Evolutionary conservation across 1,140 invertebrate genomes (phyloP), one percentile per base, ranked within the genome.

Genomic region (Drosophila dunni): DNA sequence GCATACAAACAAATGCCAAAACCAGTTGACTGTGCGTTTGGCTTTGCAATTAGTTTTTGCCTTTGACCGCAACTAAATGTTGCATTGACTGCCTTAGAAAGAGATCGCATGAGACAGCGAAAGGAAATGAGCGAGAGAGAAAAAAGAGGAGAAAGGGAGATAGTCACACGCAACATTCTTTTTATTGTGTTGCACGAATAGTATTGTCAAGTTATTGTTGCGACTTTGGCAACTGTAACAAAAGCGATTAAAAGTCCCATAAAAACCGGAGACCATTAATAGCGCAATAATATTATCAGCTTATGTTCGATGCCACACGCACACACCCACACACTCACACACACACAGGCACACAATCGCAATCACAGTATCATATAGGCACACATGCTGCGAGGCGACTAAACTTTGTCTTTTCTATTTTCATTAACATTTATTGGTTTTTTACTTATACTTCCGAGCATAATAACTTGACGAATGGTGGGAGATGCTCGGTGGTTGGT

Each of bases 361-460:
- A 33, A 42, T 46, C 17, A 11, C 40, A 51, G 79, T 29, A 29
- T 29, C 24, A 29, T 29, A 29, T 29, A 29, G 24, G 24, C 24
- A 29, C 24, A 29, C 24, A 29, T 29, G 24, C 24, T 29, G 24
- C 24, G 24, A 29, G 24, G 24, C 24, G 24, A 83, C 83, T 80
- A 80, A 89, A 90, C 85, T 85, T 90, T 85, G 85, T 89, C 85
- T 89, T 74, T 89, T 89, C 75, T 84, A 89, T 89, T 89, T 88
- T 89, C 85, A 89, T 89, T 89, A 89, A 89, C 85, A 89, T 90
- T 89, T 89, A 89, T 89, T 89, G 85, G 85, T 90, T 86, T 90
- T 89, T 81, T 90, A 89, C 85, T 89, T 85, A 85, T 81, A 88
- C 78, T 63, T 73, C 70, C 56, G 78, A 67, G 65, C 80, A 84